phyloP scores from a whole-genome alignment of 2,113 vertebrate species.

The Xenopus laevis region DNA sequence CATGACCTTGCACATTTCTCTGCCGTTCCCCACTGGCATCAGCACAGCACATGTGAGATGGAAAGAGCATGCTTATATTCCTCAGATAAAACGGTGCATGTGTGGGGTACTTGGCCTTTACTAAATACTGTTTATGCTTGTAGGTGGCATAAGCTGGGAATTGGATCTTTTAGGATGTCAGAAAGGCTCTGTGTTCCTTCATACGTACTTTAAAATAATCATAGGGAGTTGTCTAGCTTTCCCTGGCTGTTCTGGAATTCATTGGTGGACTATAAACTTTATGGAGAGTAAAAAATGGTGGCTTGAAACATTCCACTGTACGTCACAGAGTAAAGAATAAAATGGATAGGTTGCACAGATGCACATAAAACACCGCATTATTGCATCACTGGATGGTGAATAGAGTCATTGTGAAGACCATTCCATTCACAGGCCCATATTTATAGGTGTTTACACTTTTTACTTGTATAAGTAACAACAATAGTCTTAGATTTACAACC shows the following conservation, averaged over 20 bases:
- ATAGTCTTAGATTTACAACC: too few relatives aligned
- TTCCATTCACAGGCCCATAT: too few relatives aligned
- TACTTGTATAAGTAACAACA: too few relatives aligned
- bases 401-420: not conserved
- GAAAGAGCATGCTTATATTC: slow-evolving; percentile 45
- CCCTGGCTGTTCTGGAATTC: not conserved
- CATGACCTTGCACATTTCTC: slow-evolving; percentile 59
- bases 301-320: not conserved
- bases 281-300: not conserved
- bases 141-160: not conserved
- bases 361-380: not conserved
- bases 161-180: not conserved
- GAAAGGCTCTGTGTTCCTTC: not conserved
- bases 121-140: not conserved
- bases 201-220: not conserved
- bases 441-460: too few relatives aligned
- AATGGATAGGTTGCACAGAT: not conserved
- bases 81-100: slow-evolving; percentile 43
- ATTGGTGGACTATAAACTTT: not conserved
- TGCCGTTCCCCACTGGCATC: slow-evolving; percentile 57
- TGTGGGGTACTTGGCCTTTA: slow-evolving; percentile 41
- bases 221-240: not conserved
- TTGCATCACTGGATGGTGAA: not conserved
- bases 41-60: slow-evolving; percentile 54
- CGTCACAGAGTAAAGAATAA: not conserved